Percentiles rank a stretch among this genome's conserved stretches.
Conservation (phyloP, 1,140 invertebrate species). For the Philopotamus ludificatus region DNA sequence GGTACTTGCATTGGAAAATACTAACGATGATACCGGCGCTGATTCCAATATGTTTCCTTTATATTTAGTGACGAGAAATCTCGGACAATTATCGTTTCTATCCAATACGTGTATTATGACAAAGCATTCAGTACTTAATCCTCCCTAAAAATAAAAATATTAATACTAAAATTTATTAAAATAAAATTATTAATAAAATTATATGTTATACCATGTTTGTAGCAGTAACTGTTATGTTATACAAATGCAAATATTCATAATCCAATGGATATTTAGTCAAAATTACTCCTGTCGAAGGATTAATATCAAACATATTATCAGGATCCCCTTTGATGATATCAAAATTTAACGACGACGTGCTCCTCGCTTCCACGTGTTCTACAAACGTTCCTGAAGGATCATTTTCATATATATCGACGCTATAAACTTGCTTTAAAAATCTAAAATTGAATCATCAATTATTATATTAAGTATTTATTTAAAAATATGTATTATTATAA, state of each 20-base stretch:
- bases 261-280: slow-evolving; percentile 68
- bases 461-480: neutral
- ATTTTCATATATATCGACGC: slow-evolving; percentile 79
- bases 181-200: slow-evolving; percentile 2
- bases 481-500: neutral
- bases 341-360: slow-evolving; percentile 75
- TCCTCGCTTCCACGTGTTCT: slow-evolving; percentile 69
- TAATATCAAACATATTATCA: slow-evolving; percentile 71
- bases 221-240: slow-evolving; percentile 76
- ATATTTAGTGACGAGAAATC: slow-evolving; percentile 68
- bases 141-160: slow-evolving; percentile 30
- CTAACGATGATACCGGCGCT: slow-evolving; percentile 68
- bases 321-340: slow-evolving; percentile 75
- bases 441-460: slow-evolving; percentile 22
- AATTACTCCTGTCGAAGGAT: slow-evolving; percentile 79
- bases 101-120: slow-evolving; percentile 71
- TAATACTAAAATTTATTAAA: neutral
- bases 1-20: slow-evolving; percentile 58
- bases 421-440: slow-evolving; percentile 36
- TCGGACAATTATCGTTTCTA: slow-evolving; percentile 77
- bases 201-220: slow-evolving; percentile 69
- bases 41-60: slow-evolving; percentile 74
- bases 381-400: slow-evolving; percentile 73
- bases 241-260: slow-evolving; percentile 66
- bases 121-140: slow-evolving; percentile 61